Base-by-base conservation (phyloP, 2,113 vertebrate species). In the Tursiops truncatus region DNA sequence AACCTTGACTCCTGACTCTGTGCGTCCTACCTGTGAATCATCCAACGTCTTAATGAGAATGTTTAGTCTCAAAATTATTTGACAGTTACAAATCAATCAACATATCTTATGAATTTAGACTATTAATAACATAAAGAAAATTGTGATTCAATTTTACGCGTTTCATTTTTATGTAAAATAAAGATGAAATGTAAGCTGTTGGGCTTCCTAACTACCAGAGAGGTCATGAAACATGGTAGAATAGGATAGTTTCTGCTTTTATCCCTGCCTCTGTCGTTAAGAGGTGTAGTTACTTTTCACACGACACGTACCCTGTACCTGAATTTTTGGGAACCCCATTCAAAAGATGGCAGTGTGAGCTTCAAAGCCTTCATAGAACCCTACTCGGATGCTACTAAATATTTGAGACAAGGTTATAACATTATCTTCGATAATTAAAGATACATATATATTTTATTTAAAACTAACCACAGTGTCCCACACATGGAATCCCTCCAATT, bases 371-470 rank as follows among this genome's bases (percentile, higher is more conserved):
- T 83, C 47, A 20, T 63, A n/a, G 9, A 90, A 28, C 90, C 38
- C 3, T 60, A 58, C 3, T 82, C 31, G n/a, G 41, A 11, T 53
- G 20, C 33, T 73, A 70, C 6, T 67, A 68, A 89, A 44, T 60
- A 60, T 58, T 38, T 58, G 10, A 89, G 17, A 82, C 36, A 96
- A 70, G 8, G 17, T 60, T 18, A 25, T 12, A 21, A 74, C 60
- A 67, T 65, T 31, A 20, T n/a, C 47, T 50, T 62, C 87, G 71
- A 76, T 68, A 92, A 73, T 70, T 96, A 60, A 91, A 91, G 31
- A 74, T 38, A 70, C n/a, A 26, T 3, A 74, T 62, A 50, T 23
- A 6, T 84, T 91, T 85, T 73, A 41, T 79, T 68, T 23, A 28
- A 71, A 93, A 80, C 6, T 44, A 28, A 70, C 21, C 23, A 26